Evolutionary conservation across 2,888 invertebrate genomes (phyloP), one percentile per base, ranked within the genome.

Genomic region (Perizoma affinitatum): DNA sequence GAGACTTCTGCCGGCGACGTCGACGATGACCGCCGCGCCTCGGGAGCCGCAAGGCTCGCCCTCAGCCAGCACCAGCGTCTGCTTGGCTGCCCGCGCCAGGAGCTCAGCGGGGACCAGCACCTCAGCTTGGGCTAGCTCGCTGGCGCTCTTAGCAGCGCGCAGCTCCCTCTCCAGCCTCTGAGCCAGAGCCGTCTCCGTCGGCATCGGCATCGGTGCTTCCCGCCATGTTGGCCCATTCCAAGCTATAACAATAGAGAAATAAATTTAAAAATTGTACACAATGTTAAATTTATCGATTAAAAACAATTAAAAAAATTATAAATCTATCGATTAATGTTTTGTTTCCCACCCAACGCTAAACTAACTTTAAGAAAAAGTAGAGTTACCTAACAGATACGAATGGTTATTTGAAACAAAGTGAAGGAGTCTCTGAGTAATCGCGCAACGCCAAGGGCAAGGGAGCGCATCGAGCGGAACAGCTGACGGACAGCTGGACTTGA

Each of bases 21-120:
- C 96, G 61, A 98, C 95, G 85, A 95, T 96, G 68, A 98, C 93
- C n/a, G 96, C 96, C 79, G 97, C 97, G 43, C 97, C 98, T 71
- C 97, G 93, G 51, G 97, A 94, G 53, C 98, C 98, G 88, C 97
- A 98, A 11, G 98, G 98, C 87, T 98, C 98, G 54, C 95, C 95
- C 82, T 97, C 97, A 0, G 98, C 96, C 93, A 97, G 95, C 57
- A 94, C 94, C 54, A 97, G 93, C 64, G 97, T 95, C 82, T 97
- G 96, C 67, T 95, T 93, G 49, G 97, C 95, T 65, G 97, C 96
- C 69, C 96, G 93, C 69, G 95, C 95, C 59, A 97, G 94, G 67
- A 97, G 94, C 83, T 96, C 96, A 54, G 96, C 95, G 42, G 98
- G 98, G 72, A 98, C 93, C 69, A 97, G 93, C 58, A 97, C 97